Percentiles rank a stretch among this genome's conserved stretches.
Conservation (phyloP, 1,140 invertebrate genomes). For the Leptinotarsa texana region DNA sequence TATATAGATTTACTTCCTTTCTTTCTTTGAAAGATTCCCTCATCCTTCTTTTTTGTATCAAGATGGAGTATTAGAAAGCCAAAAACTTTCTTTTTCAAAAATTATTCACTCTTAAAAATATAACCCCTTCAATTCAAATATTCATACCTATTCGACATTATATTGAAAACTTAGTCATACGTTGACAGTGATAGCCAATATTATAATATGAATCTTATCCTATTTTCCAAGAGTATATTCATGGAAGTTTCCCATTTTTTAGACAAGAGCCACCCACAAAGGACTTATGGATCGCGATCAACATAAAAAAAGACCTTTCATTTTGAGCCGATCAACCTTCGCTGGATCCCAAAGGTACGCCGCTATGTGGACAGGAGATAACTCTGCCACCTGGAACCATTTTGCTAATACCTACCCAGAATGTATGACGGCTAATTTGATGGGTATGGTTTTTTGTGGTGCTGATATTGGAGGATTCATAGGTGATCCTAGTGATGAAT, state of each 20-base stretch:
- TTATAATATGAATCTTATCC: too few species aligned
- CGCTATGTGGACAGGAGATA: slow-evolving; percentile 97
- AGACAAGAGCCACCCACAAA: slow-evolving; percentile 65
- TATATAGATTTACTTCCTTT: too few species aligned
- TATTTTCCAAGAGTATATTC: too few species aligned
- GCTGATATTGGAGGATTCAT: slow-evolving; percentile 98
- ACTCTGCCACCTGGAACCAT: slow-evolving; percentile 91
- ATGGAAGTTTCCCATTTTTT: not conserved
- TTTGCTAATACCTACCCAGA: slow-evolving; percentile 87
- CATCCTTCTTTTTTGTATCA: too few species aligned
- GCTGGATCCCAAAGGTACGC: slow-evolving; percentile 87
- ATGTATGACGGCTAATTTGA: slow-evolving; percentile 84
- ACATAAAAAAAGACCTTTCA: slow-evolving; percentile 78
- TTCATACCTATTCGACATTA: too few species aligned
- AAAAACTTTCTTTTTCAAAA: too few species aligned
- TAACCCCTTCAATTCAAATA: too few species aligned
- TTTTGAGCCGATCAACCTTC: slow-evolving; percentile 87
- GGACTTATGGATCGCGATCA: slow-evolving; percentile 75
- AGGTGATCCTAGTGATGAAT: slow-evolving; percentile 86
- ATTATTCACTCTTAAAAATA: too few species aligned
- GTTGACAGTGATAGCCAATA: too few species aligned
- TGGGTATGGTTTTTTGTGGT: slow-evolving; percentile 92
- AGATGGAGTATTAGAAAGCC: too few species aligned
- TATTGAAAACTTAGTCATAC: too few species aligned
- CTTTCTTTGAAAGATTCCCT: too few species aligned